A percentile compares a stretch with the other conserved stretches of the same genome.
phyloP scores from a whole-genome alignment of 2,113 vertebrate species.

The Caloenas nicobarica region DNA sequence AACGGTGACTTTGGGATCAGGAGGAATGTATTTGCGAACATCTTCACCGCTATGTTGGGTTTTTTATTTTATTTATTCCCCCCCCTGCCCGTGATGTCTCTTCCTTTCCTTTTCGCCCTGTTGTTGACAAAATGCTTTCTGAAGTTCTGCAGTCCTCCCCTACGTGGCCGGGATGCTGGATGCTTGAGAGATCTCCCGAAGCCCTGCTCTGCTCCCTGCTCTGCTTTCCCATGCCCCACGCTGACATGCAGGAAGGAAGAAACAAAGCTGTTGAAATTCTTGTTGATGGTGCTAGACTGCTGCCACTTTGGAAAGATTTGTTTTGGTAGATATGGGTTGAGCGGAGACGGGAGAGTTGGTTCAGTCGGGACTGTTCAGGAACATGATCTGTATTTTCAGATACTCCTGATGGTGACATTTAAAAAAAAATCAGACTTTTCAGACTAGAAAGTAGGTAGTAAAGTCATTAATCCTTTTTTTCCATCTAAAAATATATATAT shows the following conservation, averaged over 20 bases:
- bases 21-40: background rate
- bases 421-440: background rate
- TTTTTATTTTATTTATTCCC: background rate
- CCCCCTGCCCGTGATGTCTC: background rate
- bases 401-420: background rate
- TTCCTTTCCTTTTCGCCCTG: background rate
- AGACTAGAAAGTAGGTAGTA: background rate
- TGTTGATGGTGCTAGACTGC: background rate
- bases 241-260: constrained; percentile 1
- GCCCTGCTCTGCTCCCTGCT: background rate
- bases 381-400: rapidly evolving
- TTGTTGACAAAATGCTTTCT: background rate
- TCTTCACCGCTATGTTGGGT: background rate
- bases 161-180: background rate
- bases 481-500: background rate
- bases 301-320: background rate
- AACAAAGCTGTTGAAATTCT: background rate
- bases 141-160: background rate
- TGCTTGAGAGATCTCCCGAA: background rate
- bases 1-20: background rate
- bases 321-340: background rate
- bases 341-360: background rate
- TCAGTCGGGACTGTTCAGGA: background rate
- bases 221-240: background rate
- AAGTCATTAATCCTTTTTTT: background rate